Percentiles rank a stretch among this genome's conserved stretches.
These are phyloP conservation scores for Aleiodes alternator DNA, from an alignment of 2,888 invertebrate species.

Conservation along the genomic window DNA sequence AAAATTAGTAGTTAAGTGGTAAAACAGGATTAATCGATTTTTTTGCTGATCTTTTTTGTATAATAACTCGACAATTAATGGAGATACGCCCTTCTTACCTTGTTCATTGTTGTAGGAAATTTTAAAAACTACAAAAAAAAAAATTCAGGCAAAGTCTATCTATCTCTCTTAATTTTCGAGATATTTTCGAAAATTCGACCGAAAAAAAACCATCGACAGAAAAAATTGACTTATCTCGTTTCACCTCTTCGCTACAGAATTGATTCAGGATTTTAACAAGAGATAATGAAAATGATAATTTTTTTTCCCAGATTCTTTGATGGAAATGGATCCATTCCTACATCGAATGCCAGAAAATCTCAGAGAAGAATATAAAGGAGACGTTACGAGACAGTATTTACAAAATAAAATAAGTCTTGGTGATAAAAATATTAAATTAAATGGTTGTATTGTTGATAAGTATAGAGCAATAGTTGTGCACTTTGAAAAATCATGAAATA, in stretches of 20 bases:
- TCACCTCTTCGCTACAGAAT: background rate
- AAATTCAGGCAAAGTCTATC: no score
- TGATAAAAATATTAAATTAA: background rate
- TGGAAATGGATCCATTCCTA: slow-evolving; percentile 84
- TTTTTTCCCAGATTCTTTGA: slow-evolving; percentile 78
- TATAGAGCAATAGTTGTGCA: slow-evolving; percentile 2
- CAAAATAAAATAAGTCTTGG: slow-evolving; percentile 9
- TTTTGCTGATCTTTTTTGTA: no score
- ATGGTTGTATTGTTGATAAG: slow-evolving; percentile 26
- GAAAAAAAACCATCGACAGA: no score
- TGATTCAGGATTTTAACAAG: background rate
- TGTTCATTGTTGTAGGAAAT: no score
- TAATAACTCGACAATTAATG: no score
- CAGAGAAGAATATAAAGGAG: slow-evolving; percentile 79
- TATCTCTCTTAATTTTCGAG: no score
- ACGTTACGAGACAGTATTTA: slow-evolving; percentile 70
- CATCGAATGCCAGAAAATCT: slow-evolving; percentile 78
- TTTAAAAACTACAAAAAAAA: no score
- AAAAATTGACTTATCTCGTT: no score
- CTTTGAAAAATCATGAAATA: slow-evolving; percentile 2
- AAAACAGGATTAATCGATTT: background rate
- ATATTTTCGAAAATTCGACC: no score
- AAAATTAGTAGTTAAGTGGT: background rate
- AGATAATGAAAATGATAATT: slow-evolving; percentile 1
- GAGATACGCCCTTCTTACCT: no score